Base-by-base conservation (phyloP, 2,888 invertebrate species). In the Herminia tarsipennalis region DNA sequence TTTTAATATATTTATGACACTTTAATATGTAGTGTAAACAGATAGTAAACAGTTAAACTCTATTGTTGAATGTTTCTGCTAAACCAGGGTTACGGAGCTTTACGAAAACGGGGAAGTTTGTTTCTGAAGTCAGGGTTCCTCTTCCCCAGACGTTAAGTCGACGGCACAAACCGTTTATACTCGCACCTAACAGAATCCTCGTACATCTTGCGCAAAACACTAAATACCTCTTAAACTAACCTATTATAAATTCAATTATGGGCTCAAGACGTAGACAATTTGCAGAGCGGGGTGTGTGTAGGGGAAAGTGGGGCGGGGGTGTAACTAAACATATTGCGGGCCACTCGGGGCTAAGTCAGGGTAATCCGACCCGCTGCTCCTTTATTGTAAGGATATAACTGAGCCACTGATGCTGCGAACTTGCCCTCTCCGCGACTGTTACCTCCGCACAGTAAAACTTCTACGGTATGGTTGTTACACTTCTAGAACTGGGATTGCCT, bases 181-280 rank as follows among this genome's bases (percentile, higher is more conserved):
- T 48, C 27, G 10, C 39, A 39, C 41, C 21, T 48, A 37, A 49
- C 52, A 32, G 45, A 66, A 49, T 38, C 42, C 53, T 46, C 52
- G 55, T 54, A 63, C 63, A 62, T 64, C 57, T 57, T 56, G 51
- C 50, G 64, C 73, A 77, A 78, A 78, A 82, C 76, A 76, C 82
- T 86, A 83, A 86, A 87, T 82, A 86, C 84, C 78, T 72, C 77
- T 75, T 83, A 79, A 86, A 87, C 85, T 85, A 83, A 84, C 81
- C 86, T 77, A 87, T 89, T 89, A 89, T 88, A 88, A 87, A 88
- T 89, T 88, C 88, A 87, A 89, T 88, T 87, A 89, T 80, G 78
- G 68, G 68, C 79, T 81, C 77, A 84, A 84, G 85, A 83, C 78
- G 81, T 63, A 83, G 81, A 86, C 82, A 83, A 84, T 87, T 83